phyloP scores from a whole-genome alignment of 1,140 invertebrate species.

The Apis dorsata region DNA sequence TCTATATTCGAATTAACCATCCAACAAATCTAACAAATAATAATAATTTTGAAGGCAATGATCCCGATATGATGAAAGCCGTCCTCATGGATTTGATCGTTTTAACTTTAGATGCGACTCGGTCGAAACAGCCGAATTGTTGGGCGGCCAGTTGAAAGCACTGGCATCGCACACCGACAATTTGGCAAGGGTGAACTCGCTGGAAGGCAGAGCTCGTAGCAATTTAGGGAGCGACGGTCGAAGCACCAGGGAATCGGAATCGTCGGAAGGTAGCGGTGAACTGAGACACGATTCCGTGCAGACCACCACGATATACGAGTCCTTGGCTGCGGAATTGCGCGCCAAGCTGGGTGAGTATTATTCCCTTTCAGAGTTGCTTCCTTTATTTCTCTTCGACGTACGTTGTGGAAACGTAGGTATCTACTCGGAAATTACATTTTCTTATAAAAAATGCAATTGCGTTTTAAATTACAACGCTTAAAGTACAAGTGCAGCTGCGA shows the following conservation, averaged over 20 bases:
- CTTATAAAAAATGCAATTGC: too few relatives aligned
- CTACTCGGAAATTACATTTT: too few relatives aligned
- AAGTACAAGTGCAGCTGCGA: too few relatives aligned
- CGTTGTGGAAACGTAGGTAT: neutral
- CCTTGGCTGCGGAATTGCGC: conserved; percentile 93
- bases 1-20: too few relatives aligned
- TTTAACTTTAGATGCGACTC: conserved; percentile 87
- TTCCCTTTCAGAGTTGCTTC: neutral
- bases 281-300: conserved; percentile 81
- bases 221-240: conserved; percentile 87
- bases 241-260: conserved; percentile 88
- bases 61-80: neutral
- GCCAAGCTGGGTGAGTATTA: conserved; percentile 85
- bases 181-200: conserved; percentile 88
- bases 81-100: neutral
- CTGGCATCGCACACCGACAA: conserved; percentile 92
- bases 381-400: neutral
- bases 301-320: conserved; percentile 90
- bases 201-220: conserved; percentile 83
- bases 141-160: conserved; percentile 90
- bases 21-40: too few relatives aligned
- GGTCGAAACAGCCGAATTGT: conserved; percentile 92
- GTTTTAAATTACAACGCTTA: too few relatives aligned
- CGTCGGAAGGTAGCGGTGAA: conserved; percentile 85
- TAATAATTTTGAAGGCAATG: neutral